Percentiles rank a stretch among this genome's conserved stretches.
Conservation (phyloP, 2,113 vertebrate genomes). For the Gyps fulvus region DNA sequence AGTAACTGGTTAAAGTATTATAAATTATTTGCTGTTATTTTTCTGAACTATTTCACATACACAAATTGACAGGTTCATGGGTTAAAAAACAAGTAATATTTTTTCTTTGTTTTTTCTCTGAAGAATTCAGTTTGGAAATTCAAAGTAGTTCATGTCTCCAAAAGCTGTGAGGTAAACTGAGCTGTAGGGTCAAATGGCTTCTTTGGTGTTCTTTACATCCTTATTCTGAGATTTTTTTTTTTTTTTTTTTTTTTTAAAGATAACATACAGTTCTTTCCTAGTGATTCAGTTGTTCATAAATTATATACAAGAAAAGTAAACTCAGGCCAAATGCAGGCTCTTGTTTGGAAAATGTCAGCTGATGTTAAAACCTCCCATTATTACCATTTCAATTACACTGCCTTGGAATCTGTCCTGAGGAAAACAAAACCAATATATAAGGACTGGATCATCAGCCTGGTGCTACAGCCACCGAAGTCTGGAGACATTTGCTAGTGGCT, state of each 20-base stretch:
- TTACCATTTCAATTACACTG: slow-evolving; percentile 8
- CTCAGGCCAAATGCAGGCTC: neutral
- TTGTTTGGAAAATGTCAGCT: neutral
- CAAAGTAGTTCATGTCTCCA: neutral
- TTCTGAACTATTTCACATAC: neutral
- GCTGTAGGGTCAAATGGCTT: neutral
- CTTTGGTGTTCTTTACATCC: neutral
- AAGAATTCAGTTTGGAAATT: neutral
- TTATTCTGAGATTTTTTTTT: neutral
- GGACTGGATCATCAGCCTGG: neutral
- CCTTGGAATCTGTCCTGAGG: neutral
- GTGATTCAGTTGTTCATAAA: neutral
- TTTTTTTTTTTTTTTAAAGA: neutral
- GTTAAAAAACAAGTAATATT: neutral
- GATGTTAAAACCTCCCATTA: slow-evolving; percentile 10
- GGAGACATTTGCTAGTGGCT: neutral
- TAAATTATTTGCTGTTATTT: neutral
- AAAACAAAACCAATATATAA: slow-evolving; percentile 26
- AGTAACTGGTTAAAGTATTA: neutral
- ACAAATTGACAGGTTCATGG: neutral
- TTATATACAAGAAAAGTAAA: slow-evolving; percentile 4
- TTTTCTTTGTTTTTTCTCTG: neutral
- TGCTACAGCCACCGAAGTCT: neutral
- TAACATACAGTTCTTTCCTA: neutral
- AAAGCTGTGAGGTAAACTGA: neutral